A percentile compares a stretch with the other conserved stretches of the same genome.
Conservation (phyloP, 1,140 invertebrate genomes). For the Drosophila miranda region DNA sequence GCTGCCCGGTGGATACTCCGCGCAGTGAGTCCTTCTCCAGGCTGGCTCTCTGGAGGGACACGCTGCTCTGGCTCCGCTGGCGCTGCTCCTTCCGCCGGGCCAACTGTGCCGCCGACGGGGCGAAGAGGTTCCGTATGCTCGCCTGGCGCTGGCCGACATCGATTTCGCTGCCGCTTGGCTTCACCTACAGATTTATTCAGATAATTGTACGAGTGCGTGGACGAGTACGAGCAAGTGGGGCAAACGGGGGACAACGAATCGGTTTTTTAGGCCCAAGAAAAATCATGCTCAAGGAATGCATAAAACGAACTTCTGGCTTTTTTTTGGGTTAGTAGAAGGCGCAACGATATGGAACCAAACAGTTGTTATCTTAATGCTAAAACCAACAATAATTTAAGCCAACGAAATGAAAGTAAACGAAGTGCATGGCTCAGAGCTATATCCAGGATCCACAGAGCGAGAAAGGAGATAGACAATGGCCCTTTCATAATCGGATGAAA, state of each 20-base stretch:
- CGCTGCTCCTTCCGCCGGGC: conserved; percentile 58
- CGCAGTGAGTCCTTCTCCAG: conserved; percentile 20
- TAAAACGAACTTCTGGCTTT: not conserved
- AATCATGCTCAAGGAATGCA: conserved; percentile 40
- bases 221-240: not conserved
- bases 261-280: not conserved
- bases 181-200: conserved; percentile 62
- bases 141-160: conserved; percentile 63
- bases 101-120: conserved; percentile 47
- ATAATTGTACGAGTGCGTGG: conserved; percentile 42
- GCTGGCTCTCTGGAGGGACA: conserved; percentile 53
- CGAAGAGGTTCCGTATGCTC: conserved; percentile 74
- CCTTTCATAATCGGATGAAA: conserved; percentile 62
- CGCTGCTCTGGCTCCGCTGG: conserved; percentile 65
- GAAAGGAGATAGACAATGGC: conserved; percentile 17
- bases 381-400: conserved; percentile 53
- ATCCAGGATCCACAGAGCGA: not conserved
- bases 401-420: conserved; percentile 38
- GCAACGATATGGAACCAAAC: conserved; percentile 10
- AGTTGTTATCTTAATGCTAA: conserved; percentile 49
- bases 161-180: conserved; percentile 61
- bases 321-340: conserved; percentile 55
- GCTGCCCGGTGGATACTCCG: conserved; percentile 7
- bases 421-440: conserved; percentile 17
- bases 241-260: conserved; percentile 15